Evolutionary conservation across 2,113 vertebrate genomes (phyloP), one percentile per base, ranked within the genome.

Genomic region (Zosterops pallidus): DNA sequence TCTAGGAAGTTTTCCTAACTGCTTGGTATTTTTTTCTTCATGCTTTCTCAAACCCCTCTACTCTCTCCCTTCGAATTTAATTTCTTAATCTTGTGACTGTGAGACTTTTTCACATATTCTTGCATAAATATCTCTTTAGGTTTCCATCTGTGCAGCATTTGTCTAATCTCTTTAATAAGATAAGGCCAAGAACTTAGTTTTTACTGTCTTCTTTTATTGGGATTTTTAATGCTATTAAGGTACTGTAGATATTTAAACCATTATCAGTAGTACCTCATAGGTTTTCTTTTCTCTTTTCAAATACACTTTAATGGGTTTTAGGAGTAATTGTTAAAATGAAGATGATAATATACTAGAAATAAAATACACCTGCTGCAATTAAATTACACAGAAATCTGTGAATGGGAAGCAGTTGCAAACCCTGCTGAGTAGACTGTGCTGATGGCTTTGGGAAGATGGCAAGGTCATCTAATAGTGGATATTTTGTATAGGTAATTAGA

Each of bases 81-180:
- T 85, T 94, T 95, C 87, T 91, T 85, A 62, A 62, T 91, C 81
- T 85, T 55, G 35, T 79, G 67, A 16, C 65, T 95, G 64, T 39
- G 49, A 95, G 81, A 55, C 52, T 86, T 85, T 49, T 68, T 62
- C 15, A 11, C 11, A 19, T 91, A 85, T 88, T 39, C 39, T 74
- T 91, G 65, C 87, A 81, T 74, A 90, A 90, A 78, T 91, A 79
- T 71, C 69, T 90, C 68, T 60, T 80, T 49, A 53, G 70, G 86
- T 93, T 91, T 53, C 52, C 33, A 74, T 69, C 84, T 95, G 67
- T 90, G 70, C 37, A 63, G 74, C 33, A 44, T 80, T 95, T 91
- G 42, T 91, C 82, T 93, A 63, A 83, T 94, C 74, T 67, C 79
- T 91, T 87, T 79, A 79, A 84, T 90, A 92, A 89, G 80, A 75